Evolutionary conservation across 2,888 invertebrate genomes (phyloP), one percentile per base, ranked within the genome.

Genomic region (Macropis europaea): DNA sequence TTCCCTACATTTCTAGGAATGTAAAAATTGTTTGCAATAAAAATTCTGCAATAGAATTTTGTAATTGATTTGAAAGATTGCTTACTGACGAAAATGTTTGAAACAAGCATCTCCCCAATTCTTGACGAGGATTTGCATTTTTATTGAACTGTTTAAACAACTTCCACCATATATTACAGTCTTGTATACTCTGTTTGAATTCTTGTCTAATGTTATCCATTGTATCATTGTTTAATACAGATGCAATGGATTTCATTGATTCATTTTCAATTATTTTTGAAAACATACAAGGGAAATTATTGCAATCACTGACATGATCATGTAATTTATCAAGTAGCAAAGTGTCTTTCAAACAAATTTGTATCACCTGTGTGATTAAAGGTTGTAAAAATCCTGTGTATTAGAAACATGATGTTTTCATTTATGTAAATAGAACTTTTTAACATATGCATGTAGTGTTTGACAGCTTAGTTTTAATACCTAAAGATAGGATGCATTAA

Each of bases 21-120:
- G n/a, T 9, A 24, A 38, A 32, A 40, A 22, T 24, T 36, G 0
- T 22, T 30, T 19, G 5, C 7, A 3, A 34, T 7, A 30, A 15
- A 19, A 24, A 15, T 60, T 9, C 2, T 40, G 19, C 42, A 7
- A n/a, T 15, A 1, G 3, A 40, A 30, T 47, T 17, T 11, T 15
- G 5, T 15, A 2, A 40, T 22, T 3, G 17, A n/a, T 34, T 26
- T 2, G 15, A 7, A 26, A 28, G 15, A 17, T 28, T 13, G 38
- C 60, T 73, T 42, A 73, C 73, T 7, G 50, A 45, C 0, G 73
- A 68, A 19, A 73, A 57, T 6, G 68, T 63, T 52, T 74, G 73
- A 52, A 73, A 67, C n/a, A 74, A 60, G n/a, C 73, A 74, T 47
- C 50, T 48, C 6, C 72, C 74, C 9, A 73, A 40, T 19, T 73